A percentile compares a stretch with the other conserved stretches of the same genome.
Evolutionary conservation across 2,797 vertebrate genomes (phyloP).

Genomic region (Pseudomugil gertrudae): DNA sequence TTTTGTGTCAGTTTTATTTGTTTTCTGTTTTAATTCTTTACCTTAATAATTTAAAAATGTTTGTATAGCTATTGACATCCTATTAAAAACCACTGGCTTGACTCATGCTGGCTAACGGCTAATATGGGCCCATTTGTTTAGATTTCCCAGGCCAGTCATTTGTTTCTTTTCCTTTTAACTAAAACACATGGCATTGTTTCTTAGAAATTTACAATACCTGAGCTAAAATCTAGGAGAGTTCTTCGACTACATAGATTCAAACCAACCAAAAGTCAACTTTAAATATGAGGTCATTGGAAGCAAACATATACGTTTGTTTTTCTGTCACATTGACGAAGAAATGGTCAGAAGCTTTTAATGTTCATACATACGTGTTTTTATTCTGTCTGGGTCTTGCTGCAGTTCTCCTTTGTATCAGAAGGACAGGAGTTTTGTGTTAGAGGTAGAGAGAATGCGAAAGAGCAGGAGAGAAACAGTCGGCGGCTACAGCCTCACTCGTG

Average conservation of each 20-base stretch:
- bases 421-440: conserved; percentile 17
- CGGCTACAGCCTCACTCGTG: conserved; percentile 63
- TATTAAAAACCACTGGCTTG: not conserved
- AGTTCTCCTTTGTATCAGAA: conserved; percentile 27
- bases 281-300: not conserved
- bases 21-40: not conserved
- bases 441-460: conserved; percentile 49
- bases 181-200: too few relatives aligned
- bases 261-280: not conserved
- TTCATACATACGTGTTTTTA: conserved; percentile 7
- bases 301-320: not conserved
- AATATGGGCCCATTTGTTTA: not conserved
- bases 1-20: not conserved
- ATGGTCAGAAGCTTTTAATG: conserved; percentile 4
- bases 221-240: not conserved
- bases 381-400: not conserved
- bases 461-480: conserved; percentile 59
- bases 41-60: too few relatives aligned
- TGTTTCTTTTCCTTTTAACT: not conserved
- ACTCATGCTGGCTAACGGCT: not conserved
- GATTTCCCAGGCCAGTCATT: not conserved
- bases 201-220: not conserved
- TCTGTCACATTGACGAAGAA: not conserved
- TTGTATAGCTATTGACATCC: not conserved
- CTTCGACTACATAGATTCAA: not conserved